Percentiles rank a stretch among this genome's conserved stretches.
These are phyloP conservation scores for Brachionus rotundiformis DNA, from an alignment of 1,140 invertebrate genomes.

Conservation along the genomic window DNA sequence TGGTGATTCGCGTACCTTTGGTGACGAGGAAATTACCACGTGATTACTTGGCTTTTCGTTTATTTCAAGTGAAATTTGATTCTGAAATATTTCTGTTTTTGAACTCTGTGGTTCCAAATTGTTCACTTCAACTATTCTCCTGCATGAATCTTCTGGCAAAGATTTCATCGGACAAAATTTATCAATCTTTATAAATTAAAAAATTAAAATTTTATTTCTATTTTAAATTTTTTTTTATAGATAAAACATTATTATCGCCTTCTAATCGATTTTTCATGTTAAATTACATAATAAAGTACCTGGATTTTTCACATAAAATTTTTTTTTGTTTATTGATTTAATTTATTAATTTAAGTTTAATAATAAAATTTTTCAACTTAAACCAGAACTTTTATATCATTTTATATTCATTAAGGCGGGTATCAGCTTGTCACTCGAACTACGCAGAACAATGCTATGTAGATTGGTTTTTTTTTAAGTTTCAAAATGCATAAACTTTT, in stretches of 20 bases:
- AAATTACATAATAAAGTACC: neutral
- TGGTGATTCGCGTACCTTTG: neutral
- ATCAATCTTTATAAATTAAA: slow-evolving; percentile 33
- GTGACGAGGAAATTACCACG: neutral
- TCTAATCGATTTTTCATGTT: neutral
- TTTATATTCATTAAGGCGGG: neutral
- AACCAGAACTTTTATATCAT: neutral
- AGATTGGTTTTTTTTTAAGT: neutral
- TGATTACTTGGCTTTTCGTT: neutral
- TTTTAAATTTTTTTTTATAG: neutral
- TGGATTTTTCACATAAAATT: neutral
- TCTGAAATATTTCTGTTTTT: slow-evolving; percentile 8
- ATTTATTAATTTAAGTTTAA: too few species aligned
- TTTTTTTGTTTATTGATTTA: neutral
- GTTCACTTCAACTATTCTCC: neutral
- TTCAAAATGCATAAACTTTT: neutral
- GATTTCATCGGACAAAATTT: slow-evolving; percentile 29
- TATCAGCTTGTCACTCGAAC: neutral
- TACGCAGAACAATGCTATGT: neutral
- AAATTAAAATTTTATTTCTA: neutral
- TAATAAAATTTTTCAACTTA: neutral
- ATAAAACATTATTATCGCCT: neutral
- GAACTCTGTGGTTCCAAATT: neutral
- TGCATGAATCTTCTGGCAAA: neutral
- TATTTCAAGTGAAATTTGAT: slow-evolving; percentile 29